phyloP scores from a whole-genome alignment of 2,888 invertebrate species.

The Trichopria drosophilae region DNA sequence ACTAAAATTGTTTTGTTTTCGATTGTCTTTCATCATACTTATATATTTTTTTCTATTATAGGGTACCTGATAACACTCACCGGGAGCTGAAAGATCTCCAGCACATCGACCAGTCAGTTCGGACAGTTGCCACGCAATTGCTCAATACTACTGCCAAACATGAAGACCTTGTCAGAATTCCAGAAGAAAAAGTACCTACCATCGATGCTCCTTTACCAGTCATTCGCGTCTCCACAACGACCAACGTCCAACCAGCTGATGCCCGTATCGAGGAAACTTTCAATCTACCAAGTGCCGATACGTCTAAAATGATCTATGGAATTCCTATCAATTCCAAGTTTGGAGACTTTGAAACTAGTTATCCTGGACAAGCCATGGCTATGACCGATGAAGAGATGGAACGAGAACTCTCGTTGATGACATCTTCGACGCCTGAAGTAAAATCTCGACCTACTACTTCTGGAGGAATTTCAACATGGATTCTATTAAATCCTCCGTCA shows the following conservation, averaged over 20 bases:
- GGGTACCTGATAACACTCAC: slow-evolving; percentile 25
- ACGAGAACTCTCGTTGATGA: slow-evolving; percentile 56
- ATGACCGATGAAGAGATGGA: slow-evolving; percentile 67
- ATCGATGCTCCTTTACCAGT: slow-evolving; percentile 28
- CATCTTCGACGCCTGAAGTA: slow-evolving; percentile 40
- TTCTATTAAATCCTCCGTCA: slow-evolving; percentile 66
- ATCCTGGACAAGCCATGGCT: slow-evolving; percentile 71
- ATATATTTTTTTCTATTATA: slow-evolving; percentile 45
- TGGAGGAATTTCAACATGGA: slow-evolving; percentile 77
- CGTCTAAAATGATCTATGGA: slow-evolving; percentile 41
- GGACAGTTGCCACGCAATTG: slow-evolving; percentile 55
- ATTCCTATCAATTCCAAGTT: slow-evolving; percentile 55
- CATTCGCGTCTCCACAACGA: slow-evolving; percentile 28
- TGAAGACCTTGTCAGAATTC: slow-evolving; percentile 21
- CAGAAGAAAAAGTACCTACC: slow-evolving; percentile 28
- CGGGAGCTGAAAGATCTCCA: slow-evolving; percentile 49
- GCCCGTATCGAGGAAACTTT: slow-evolving; percentile 30
- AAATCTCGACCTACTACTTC: slow-evolving; percentile 63
- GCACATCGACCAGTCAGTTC: slow-evolving; percentile 52
- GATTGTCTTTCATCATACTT: not conserved
- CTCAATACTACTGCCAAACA: slow-evolving; percentile 45
- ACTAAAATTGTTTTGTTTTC: not conserved
- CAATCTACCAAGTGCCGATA: slow-evolving; percentile 36
- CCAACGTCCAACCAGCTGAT: slow-evolving; percentile 28
- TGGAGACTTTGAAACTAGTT: slow-evolving; percentile 54